These are phyloP conservation scores for Samia ricini DNA, from an alignment of 1,140 invertebrate genomes.

Conservation along the genomic window DNA sequence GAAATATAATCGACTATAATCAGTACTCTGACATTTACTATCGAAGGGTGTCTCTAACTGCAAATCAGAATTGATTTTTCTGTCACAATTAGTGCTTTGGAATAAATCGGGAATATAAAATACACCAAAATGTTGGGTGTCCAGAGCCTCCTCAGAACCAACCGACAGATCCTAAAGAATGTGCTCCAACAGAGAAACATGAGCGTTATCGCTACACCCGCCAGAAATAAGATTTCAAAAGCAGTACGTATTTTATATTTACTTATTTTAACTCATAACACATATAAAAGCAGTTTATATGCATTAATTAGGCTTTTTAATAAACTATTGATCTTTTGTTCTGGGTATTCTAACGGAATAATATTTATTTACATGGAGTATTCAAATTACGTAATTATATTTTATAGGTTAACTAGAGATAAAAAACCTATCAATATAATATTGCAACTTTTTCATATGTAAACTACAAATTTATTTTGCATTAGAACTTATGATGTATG, in stretches of 20 bases:
- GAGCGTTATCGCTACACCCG: conserved; percentile 47
- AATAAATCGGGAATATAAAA: neutral
- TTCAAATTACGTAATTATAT: conserved; percentile 13
- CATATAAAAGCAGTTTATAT: neutral
- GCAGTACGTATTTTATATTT: conserved; percentile 41
- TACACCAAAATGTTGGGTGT: conserved; percentile 53
- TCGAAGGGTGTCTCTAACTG: neutral
- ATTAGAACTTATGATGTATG: too few species aligned
- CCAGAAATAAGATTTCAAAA: conserved; percentile 52
- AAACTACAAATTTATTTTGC: too few species aligned
- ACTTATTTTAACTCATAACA: neutral
- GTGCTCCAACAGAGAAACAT: conserved; percentile 55
- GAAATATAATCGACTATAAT: conserved; percentile 8
- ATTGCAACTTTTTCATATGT: too few species aligned
- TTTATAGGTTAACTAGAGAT: conserved; percentile 9
- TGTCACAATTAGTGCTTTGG: neutral
- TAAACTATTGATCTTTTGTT: neutral
- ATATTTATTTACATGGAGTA: neutral
- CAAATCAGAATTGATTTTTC: conserved; percentile 10
- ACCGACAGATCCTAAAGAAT: conserved; percentile 47
- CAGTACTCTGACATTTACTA: neutral
- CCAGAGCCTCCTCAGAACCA: conserved; percentile 42
- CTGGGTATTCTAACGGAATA: neutral
- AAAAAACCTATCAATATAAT: conserved; percentile 1
- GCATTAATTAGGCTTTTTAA: neutral